phyloP scores from a whole-genome alignment of 2,888 invertebrate genomes.

The Anthrax anthrax region DNA sequence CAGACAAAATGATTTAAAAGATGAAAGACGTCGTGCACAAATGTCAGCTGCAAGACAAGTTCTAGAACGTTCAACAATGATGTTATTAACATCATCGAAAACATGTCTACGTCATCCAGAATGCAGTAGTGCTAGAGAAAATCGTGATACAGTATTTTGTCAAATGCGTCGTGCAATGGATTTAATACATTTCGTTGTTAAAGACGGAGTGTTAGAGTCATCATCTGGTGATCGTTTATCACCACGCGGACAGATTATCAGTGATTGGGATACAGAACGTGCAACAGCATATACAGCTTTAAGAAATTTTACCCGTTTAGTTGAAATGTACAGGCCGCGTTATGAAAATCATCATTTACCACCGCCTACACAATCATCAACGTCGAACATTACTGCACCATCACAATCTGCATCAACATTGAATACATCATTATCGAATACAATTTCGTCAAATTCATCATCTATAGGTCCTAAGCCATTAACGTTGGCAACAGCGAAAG shows the following conservation, averaged over 20 bases:
- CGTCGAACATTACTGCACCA: neutral
- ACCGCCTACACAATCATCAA: neutral
- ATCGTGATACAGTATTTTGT: slow-evolving; percentile 94
- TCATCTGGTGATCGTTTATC: slow-evolving; percentile 22
- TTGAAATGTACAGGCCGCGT: slow-evolving; percentile 47
- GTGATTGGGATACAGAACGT: slow-evolving; percentile 46
- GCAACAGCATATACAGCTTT: slow-evolving; percentile 63
- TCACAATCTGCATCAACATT: neutral
- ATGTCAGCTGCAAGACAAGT: slow-evolving; percentile 93
- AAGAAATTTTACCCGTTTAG: slow-evolving; percentile 63
- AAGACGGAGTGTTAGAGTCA: slow-evolving; percentile 78
- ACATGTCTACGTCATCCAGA: slow-evolving; percentile 90
- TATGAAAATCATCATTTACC: slow-evolving; percentile 14
- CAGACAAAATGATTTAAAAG: slow-evolving; percentile 70
- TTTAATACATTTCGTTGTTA: slow-evolving; percentile 91
- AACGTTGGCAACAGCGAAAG: slow-evolving; percentile 12
- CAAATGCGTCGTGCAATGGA: slow-evolving; percentile 97
- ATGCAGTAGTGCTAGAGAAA: slow-evolving; percentile 81
- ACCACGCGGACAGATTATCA: slow-evolving; percentile 31
- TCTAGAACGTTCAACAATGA: slow-evolving; percentile 89
- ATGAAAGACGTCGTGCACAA: slow-evolving; percentile 88
- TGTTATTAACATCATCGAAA: slow-evolving; percentile 94
- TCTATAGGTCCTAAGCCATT: slow-evolving; percentile 8
- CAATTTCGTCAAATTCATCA: neutral
- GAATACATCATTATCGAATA: neutral